Evolutionary conservation across 2,888 invertebrate genomes (phyloP), one percentile per base, ranked within the genome.

Genomic region (Pseudanteris insignis): DNA sequence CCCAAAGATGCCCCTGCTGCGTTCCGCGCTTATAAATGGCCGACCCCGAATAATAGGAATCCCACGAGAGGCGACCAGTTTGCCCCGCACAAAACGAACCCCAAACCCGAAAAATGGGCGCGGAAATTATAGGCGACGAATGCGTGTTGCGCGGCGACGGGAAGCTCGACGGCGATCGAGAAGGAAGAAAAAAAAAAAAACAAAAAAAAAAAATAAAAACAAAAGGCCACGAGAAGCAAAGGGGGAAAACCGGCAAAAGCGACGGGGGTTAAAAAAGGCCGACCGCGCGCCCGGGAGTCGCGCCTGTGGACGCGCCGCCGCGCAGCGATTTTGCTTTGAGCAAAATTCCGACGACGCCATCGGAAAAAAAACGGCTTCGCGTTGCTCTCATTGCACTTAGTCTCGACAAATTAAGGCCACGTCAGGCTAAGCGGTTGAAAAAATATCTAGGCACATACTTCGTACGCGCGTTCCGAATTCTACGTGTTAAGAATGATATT

Each of bases 41-140:
- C 55, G 47, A 63, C 64, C 72, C 69, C 67, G 69, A 74, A 74
- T 73, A 74, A 74, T 64, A 66, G 60, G 43, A 66, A 63, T 65
- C 63, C 36, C 63, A 50, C 55, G 54, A 61, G 66, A 30, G 46
- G n/a, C n/a, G n/a, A 26, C 36, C 25, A 8, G 11, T 34, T 11
- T 14, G 21, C 12, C 68, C 63, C 64, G 58, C 67, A 60, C 55
- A 60, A 51, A 55, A 63, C 46, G 51, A 55, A 61, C 48, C 46
- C n/a, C 64, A 33, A 51, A 53, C 36, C 51, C 46, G 65, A 67
- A 73, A 70, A 72, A 74, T 72, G 67, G 60, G 43, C 43, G 18
- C 33, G 58, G 70, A 70, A 70, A 74, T 75, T 74, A 73, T 67
- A 68, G 69, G 69, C 72, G 71, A 68, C 70, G 69, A 70, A 73